Evolutionary conservation across 2,888 invertebrate species (phyloP), one percentile per base, ranked within the genome.

Genomic region (Drosophila prostipennis): DNA sequence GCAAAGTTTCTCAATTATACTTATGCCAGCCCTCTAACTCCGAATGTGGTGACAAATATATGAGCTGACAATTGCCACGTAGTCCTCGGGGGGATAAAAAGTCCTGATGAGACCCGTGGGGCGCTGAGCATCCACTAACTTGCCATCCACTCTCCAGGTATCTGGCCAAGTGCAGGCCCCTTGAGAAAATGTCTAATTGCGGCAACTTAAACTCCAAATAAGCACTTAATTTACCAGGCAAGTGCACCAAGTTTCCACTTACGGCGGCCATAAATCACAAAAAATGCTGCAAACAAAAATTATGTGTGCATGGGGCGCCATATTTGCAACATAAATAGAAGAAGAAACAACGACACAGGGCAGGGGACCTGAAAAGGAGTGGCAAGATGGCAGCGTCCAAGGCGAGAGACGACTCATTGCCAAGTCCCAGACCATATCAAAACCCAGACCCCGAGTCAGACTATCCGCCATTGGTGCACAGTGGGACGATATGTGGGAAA

Each of bases 191-290:
- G 84, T 86, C 79, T 82, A 82, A 82, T 82, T 82, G 82, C 76
- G 61, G 60, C 87, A 82, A 83, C 87, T 82, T 82, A 86, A 83
- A 75, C 84, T 86, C 81, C 54, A 86, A 82, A 82, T 82, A 78
- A 86, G 82, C 81, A 82, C 82, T 82, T 82, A 83, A 82, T 82
- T 82, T 83, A 86, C 81, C 84, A 80, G 76, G 67, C 81, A 82
- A 86, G 81, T 82, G 82, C 74, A 74, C 57, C 55, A 63, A 61
- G 76, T 56, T 77, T 69, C 78, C 77, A 78, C 78, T 77, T 72
- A 64, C 70, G 65, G 45, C 64, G 69, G 68, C 70, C 77, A 69
- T 63, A 77, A 76, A 74, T 77, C 61, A 51, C 59, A 60, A 61
- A 56, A 37, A 48, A 48, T 14, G 29, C 46, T 14, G 36, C 52